Percentiles rank a stretch among this genome's conserved stretches.
Evolutionary conservation across 2,113 vertebrate species (phyloP).

Genomic region (Oreochromis niloticus): DNA sequence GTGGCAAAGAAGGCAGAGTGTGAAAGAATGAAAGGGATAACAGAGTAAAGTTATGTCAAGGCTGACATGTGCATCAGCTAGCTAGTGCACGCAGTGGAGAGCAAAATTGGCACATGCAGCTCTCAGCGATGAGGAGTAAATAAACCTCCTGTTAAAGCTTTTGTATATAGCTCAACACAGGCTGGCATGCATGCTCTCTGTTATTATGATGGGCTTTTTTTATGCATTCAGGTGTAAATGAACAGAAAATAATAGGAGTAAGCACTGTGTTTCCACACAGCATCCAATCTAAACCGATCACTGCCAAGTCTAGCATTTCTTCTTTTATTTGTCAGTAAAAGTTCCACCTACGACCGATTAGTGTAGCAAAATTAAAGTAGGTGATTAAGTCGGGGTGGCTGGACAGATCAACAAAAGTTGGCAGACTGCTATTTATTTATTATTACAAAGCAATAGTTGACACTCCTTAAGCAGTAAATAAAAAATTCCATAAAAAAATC

Average conservation of each 20-base stretch:
- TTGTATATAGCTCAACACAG: slow-evolving; percentile 16
- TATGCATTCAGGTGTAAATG: slow-evolving; percentile 8
- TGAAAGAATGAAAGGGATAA: slow-evolving; percentile 51
- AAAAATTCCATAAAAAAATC: no score
- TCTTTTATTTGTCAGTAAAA: background rate
- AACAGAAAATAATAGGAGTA: background rate
- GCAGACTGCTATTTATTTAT: background rate
- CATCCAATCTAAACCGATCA: background rate
- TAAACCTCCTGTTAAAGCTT: slow-evolving; percentile 37
- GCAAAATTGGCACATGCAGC: slow-evolving; percentile 35
- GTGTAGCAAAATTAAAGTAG: background rate
- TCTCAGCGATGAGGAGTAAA: slow-evolving; percentile 30
- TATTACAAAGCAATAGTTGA: background rate
- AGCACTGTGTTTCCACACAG: background rate
- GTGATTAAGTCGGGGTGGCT: background rate
- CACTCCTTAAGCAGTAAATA: background rate
- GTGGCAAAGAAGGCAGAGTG: slow-evolving; percentile 29
- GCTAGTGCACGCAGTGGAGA: slow-evolving; percentile 8
- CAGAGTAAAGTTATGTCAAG: slow-evolving; percentile 56
- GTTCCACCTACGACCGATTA: background rate
- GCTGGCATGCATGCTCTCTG: background rate
- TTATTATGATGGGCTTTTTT: background rate
- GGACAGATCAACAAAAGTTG: background rate
- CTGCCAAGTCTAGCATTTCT: background rate
- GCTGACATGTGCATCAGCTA: slow-evolving; percentile 48